phyloP scores from a whole-genome alignment of 2,113 vertebrate species.

The Lonchura striata region DNA sequence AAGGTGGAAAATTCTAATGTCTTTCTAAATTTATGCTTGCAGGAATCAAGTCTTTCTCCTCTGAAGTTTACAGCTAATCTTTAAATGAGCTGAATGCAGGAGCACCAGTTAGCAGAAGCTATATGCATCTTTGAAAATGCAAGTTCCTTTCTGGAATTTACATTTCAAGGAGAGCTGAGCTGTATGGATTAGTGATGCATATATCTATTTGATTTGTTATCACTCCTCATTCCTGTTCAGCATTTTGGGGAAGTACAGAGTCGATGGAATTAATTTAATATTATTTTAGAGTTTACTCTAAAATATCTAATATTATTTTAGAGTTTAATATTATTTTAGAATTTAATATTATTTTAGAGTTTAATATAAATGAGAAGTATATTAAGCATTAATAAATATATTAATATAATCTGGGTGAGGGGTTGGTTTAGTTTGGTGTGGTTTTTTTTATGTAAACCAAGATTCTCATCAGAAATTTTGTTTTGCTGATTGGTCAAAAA shows the following conservation, averaged over 20 bases:
- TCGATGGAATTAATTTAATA: neutral
- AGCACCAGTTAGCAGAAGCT: neutral
- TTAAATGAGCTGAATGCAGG: neutral
- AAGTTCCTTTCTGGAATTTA: constrained; percentile 13
- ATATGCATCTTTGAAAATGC: neutral
- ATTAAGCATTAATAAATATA: neutral
- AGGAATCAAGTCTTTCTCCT: constrained; percentile 15
- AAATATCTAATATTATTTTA: too few species aligned
- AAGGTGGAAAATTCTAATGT: neutral
- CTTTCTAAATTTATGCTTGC: constrained; percentile 12
- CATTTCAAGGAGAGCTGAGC: constrained; percentile 31
- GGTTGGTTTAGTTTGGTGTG: neutral
- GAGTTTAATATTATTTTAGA: neutral
- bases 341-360: neutral
- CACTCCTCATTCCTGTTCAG: neutral
- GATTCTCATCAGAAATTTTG: neutral
- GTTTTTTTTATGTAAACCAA: neutral
- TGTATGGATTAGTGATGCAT: constrained; percentile 19
- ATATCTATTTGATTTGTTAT: constrained; percentile 1
- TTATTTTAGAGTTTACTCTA: neutral
- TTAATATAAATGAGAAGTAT: neutral
- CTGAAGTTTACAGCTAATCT: constrained; percentile 46
- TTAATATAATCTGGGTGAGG: neutral
- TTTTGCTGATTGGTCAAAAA: neutral
- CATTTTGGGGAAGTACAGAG: neutral